A percentile compares a stretch with the other conserved stretches of the same genome.
Evolutionary conservation across 2,888 invertebrate species (phyloP).

Genomic region (Xylocampa areola): DNA sequence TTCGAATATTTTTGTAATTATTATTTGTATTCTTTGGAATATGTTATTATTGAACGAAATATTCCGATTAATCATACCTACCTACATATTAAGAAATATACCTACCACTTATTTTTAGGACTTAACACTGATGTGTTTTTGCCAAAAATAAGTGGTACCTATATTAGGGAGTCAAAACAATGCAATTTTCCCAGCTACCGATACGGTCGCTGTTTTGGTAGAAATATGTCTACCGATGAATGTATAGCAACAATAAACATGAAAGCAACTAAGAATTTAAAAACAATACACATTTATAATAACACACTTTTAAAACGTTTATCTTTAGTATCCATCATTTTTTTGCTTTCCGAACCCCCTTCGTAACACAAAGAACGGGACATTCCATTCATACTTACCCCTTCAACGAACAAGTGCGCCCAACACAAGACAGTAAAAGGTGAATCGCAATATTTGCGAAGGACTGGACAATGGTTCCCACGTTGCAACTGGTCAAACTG

Average conservation of each 20-base stretch:
- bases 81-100: background rate
- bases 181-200: too few relatives aligned
- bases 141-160: too few relatives aligned
- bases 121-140: too few relatives aligned
- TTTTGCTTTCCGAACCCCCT: conserved; percentile 7
- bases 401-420: conserved; percentile 52
- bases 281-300: conserved; percentile 17
- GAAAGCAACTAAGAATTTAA: background rate
- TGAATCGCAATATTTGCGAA: conserved; percentile 59
- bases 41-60: background rate
- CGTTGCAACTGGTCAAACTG: conserved; percentile 82
- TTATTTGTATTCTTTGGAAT: background rate
- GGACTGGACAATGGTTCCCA: conserved; percentile 82
- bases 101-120: too few relatives aligned
- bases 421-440: conserved; percentile 60
- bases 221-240: too few relatives aligned
- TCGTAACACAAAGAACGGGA: conserved; percentile 10
- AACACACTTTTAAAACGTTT: conserved; percentile 41
- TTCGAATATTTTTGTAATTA: background rate
- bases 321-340: conserved; percentile 48
- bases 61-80: too few relatives aligned
- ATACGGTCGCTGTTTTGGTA: too few relatives aligned
- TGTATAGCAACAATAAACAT: too few relatives aligned
- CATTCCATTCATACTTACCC: conserved; percentile 43
- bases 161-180: too few relatives aligned